phyloP scores from a whole-genome alignment of 2,113 vertebrate genomes.

The cat (Felis catus) region DNA sequence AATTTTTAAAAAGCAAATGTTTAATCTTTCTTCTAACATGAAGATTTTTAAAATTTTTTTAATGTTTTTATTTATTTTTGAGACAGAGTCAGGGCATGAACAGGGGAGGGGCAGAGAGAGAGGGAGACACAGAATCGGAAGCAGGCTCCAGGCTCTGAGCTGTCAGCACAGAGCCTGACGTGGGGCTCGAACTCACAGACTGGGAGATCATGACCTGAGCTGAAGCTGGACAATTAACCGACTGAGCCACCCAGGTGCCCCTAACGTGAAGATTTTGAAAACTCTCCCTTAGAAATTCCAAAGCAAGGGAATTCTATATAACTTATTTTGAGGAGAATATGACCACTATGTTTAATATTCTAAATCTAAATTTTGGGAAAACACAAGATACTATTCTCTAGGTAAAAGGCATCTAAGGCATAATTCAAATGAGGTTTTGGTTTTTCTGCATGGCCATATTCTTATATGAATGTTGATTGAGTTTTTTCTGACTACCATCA shows the following conservation, averaged over 20 bases:
- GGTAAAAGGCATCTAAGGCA: neutral
- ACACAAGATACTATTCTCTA: neutral
- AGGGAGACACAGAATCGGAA: too few species aligned
- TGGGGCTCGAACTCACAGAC: too few species aligned
- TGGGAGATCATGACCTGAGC: too few species aligned
- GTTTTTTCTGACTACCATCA: neutral
- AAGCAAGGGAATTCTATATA: neutral
- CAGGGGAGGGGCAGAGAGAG: too few species aligned
- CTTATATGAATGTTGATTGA: neutral
- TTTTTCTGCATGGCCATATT: neutral
- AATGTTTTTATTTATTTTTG: too few species aligned
- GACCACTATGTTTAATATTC: neutral
- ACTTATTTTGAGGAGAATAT: constrained; percentile 47
- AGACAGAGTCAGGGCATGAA: too few species aligned
- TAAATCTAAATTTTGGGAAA: constrained; percentile 34
- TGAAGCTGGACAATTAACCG: too few species aligned
- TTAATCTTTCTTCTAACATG: constrained; percentile 1
- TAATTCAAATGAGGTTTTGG: neutral
- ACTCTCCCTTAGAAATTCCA: neutral
- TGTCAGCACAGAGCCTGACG: too few species aligned
- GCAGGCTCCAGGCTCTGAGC: too few species aligned
- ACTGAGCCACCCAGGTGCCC: too few species aligned
- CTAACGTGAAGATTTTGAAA: neutral
- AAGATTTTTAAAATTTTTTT: neutral
- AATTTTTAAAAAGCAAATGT: constrained; percentile 5